phyloP scores from a whole-genome alignment of 2,113 vertebrate genomes.

The Hydropotes inermis region DNA sequence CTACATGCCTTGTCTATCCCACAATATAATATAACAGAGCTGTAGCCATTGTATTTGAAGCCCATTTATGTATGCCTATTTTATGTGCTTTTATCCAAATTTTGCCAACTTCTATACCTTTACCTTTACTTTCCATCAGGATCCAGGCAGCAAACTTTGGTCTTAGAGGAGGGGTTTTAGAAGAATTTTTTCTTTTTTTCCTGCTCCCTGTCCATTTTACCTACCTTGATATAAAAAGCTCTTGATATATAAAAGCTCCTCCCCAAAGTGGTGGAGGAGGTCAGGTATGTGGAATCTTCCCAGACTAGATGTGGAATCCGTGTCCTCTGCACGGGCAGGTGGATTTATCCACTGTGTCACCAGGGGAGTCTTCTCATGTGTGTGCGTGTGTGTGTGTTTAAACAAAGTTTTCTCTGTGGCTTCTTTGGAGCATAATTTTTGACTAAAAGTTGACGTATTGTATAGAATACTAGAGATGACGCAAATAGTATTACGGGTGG shows the following conservation, averaged over 20 bases:
- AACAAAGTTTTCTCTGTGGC: background rate
- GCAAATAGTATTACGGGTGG: background rate
- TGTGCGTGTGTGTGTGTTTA: background rate
- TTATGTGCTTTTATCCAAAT: background rate
- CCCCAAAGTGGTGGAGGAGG: background rate
- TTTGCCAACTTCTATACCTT: background rate
- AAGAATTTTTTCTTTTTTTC: background rate
- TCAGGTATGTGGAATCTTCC: background rate
- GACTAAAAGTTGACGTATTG: background rate
- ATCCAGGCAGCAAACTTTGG: background rate
- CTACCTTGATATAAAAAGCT: background rate
- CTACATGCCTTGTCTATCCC: background rate
- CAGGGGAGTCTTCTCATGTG: background rate
- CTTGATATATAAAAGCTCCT: too few species aligned
- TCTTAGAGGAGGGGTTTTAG: background rate
- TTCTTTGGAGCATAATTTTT: background rate
- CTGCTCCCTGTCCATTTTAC: background rate
- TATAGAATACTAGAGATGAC: background rate
- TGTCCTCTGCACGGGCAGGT: background rate
- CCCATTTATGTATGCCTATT: background rate
- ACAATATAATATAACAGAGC: background rate
- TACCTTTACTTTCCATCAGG: background rate
- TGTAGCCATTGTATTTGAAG: background rate
- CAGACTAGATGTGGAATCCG: background rate
- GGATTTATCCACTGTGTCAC: background rate